These are phyloP conservation scores for Thumatha senex DNA, from an alignment of 2,888 invertebrate genomes.

Conservation along the genomic window DNA sequence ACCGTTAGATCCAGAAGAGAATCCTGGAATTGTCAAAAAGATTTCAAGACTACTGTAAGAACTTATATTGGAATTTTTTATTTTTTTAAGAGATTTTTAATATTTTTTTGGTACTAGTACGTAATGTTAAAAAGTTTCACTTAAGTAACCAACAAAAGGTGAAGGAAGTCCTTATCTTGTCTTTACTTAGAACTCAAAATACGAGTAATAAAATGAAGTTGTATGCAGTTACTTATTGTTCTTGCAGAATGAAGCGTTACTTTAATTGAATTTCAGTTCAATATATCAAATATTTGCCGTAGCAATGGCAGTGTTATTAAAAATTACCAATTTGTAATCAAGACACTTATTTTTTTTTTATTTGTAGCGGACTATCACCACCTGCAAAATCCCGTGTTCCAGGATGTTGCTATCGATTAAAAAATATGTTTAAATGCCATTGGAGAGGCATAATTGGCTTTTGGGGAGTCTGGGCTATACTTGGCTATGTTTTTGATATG, in stretches of 20 bases:
- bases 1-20: not conserved
- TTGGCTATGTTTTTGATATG: not conserved
- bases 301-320: no score
- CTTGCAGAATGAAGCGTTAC: not conserved
- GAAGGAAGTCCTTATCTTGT: no score
- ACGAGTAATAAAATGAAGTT: no score
- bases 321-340: no score
- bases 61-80: not conserved
- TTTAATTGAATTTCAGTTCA: not conserved
- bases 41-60: not conserved
- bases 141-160: no score
- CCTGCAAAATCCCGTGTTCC: not conserved
- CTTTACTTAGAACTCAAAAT: no score
- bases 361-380: not conserved
- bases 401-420: not conserved
- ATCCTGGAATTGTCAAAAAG: not conserved
- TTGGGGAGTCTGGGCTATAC: not conserved
- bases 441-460: constrained; percentile 1
- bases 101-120: no score
- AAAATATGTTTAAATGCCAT: not conserved
- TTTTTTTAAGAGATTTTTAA: no score
- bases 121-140: no score
- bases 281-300: not conserved
- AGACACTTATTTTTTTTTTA: not conserved
- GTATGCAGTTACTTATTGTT: no score